Conservation (phyloP, 2,113 vertebrate genomes). For the Tinamus guttatus region DNA sequence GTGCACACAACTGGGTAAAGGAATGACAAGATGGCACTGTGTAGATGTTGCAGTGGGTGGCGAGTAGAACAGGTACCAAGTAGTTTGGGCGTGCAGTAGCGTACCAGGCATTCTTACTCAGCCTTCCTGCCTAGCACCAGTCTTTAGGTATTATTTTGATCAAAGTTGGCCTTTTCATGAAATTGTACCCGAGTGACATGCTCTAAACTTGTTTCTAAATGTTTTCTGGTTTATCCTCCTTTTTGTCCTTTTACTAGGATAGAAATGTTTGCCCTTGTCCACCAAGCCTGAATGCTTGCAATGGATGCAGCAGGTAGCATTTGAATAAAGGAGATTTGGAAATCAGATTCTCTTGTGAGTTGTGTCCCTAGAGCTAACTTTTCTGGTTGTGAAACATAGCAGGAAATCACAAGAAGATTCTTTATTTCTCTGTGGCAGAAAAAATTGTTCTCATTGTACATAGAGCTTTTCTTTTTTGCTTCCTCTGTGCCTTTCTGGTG, state of each 20-base stretch:
- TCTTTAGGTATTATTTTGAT: neutral
- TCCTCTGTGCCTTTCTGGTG: neutral
- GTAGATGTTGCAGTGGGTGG: fast-evolving
- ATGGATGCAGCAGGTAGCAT: neutral
- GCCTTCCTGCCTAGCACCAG: neutral
- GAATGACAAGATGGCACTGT: neutral
- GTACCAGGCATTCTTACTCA: neutral
- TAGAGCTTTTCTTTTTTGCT: neutral
- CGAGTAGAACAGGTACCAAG: neutral
- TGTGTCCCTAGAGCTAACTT: neutral
- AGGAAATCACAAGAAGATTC: neutral
- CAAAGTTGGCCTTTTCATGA: neutral
- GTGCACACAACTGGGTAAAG: neutral
- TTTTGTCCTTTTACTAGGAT: neutral
- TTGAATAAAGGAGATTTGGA: neutral
- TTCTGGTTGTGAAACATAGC: neutral
- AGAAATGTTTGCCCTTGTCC: neutral
- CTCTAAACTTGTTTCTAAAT: neutral
- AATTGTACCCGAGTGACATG: neutral
- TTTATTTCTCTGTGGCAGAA: neutral
- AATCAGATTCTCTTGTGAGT: neutral
- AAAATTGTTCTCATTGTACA: neutral
- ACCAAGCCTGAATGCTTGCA: neutral
- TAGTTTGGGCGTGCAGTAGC: fast-evolving
- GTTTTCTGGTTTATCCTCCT: neutral